Evolutionary conservation across 2,888 invertebrate species (phyloP).

Genomic region (Diloba caeruleocephala): DNA sequence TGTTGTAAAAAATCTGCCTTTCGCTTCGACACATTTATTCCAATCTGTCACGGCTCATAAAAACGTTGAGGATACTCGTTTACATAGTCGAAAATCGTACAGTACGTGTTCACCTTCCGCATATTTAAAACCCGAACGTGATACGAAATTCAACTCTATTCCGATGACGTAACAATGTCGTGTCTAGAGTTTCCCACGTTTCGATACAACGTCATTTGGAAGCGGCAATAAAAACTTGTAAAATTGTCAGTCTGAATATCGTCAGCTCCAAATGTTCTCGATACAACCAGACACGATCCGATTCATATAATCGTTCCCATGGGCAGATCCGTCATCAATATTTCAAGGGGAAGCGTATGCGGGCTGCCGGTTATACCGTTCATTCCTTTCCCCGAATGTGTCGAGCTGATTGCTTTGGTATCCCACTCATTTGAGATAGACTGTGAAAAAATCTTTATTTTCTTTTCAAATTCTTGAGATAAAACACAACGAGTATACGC

Average conservation of each 20-base stretch:
- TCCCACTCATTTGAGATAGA: constrained; percentile 61
- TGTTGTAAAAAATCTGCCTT: constrained; percentile 44
- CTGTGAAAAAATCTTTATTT: constrained; percentile 14
- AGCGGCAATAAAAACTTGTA: constrained; percentile 70
- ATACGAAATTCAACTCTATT: constrained; percentile 55
- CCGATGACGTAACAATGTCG: constrained; percentile 35
- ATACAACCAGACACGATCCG: constrained; percentile 68
- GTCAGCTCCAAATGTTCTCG: constrained; percentile 61
- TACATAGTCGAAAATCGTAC: constrained; percentile 66
- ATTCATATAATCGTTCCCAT: constrained; percentile 74
- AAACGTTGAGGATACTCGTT: constrained; percentile 64
- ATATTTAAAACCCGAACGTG: constrained; percentile 43
- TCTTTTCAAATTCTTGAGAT: not conserved
- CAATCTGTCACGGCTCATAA: constrained; percentile 69
- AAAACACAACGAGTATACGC: no score
- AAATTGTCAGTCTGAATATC: constrained; percentile 68
- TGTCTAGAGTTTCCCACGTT: constrained; percentile 32
- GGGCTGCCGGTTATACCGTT: constrained; percentile 68
- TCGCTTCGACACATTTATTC: constrained; percentile 65
- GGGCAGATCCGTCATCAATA: constrained; percentile 78
- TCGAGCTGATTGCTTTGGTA: constrained; percentile 67
- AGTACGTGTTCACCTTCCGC: constrained; percentile 48
- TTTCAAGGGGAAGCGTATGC: constrained; percentile 72
- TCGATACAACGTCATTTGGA: constrained; percentile 54
- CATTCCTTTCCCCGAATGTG: constrained; percentile 63